Evolutionary conservation across 2,888 invertebrate genomes (phyloP).

Genomic region (Oligia strigilis): DNA sequence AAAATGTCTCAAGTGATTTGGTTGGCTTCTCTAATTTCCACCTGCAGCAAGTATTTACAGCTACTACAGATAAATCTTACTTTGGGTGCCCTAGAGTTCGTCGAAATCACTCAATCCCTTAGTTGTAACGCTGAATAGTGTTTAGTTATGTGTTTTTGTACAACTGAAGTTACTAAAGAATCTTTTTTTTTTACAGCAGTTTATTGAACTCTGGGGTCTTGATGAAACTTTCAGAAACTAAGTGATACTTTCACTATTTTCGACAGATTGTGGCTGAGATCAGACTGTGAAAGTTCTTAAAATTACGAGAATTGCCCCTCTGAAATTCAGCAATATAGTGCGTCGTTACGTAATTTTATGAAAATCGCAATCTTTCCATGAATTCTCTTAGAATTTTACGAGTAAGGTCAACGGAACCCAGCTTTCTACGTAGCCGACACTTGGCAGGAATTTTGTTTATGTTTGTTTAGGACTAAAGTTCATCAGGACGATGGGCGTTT

Average conservation of each 20-base stretch:
- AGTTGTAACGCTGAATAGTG: too few species aligned
- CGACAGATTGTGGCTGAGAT: too few species aligned
- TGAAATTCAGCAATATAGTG: not conserved
- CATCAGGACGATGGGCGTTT: slow-evolving; percentile 71
- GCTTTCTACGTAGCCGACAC: not conserved
- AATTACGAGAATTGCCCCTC: too few species aligned
- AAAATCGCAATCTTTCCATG: not conserved
- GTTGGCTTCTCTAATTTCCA: not conserved
- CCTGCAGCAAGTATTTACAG: not conserved
- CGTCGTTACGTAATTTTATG: not conserved
- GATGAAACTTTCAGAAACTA: not conserved
- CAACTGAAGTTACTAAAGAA: too few species aligned
- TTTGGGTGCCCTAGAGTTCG: too few species aligned
- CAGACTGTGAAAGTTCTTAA: too few species aligned
- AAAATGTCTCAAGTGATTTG: not conserved
- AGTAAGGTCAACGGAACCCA: slow-evolving; percentile 41
- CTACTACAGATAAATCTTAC: not conserved
- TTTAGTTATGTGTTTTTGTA: too few species aligned
- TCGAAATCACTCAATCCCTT: too few species aligned
- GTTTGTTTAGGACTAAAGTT: slow-evolving; percentile 84
- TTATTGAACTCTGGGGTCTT: not conserved
- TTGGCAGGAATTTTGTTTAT: slow-evolving; percentile 70
- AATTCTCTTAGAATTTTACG: not conserved
- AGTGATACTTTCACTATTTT: not conserved
- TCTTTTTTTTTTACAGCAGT: too few species aligned